Percentiles rank a stretch among this genome's conserved stretches.
phyloP scores from a whole-genome alignment of 2,888 invertebrate genomes.

The Drosophila nigritarsus region DNA sequence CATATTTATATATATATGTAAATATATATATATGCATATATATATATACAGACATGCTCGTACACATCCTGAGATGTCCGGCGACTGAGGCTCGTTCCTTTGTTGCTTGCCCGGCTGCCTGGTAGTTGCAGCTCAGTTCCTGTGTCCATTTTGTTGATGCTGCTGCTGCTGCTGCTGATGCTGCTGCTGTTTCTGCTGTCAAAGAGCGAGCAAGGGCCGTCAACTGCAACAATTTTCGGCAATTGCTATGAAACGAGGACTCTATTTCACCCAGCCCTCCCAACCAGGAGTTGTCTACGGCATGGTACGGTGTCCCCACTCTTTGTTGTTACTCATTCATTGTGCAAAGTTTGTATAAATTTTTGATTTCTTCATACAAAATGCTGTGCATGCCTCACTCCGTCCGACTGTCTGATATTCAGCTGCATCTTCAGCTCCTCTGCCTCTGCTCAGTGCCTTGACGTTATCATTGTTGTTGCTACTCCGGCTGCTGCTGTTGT shows the following conservation, averaged over 20 bases:
- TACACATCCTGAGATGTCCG: slow-evolving; percentile 68
- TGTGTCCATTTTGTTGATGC: slow-evolving; percentile 51
- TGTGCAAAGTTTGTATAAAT: slow-evolving; percentile 80
- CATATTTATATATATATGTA: not conserved
- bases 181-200: slow-evolving; percentile 41
- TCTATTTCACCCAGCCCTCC: slow-evolving; percentile 26
- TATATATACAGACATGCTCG: slow-evolving; percentile 4
- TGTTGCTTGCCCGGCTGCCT: slow-evolving; percentile 38
- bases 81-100: slow-evolving; percentile 61
- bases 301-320: slow-evolving; percentile 37
- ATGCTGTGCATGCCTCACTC: slow-evolving; percentile 78
- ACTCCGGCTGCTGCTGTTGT: slow-evolving; percentile 6
- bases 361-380: slow-evolving; percentile 82
- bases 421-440: slow-evolving; percentile 42
- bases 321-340: slow-evolving; percentile 79
- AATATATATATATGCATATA: not conserved
- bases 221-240: slow-evolving; percentile 77
- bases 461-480: slow-evolving; percentile 23
- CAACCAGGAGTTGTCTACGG: slow-evolving; percentile 20
- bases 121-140: slow-evolving; percentile 50
- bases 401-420: slow-evolving; percentile 50
- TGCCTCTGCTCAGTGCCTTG: slow-evolving; percentile 3
- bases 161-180: slow-evolving; percentile 13
- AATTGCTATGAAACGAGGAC: slow-evolving; percentile 71
- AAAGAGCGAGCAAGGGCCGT: slow-evolving; percentile 49